A percentile compares a stretch with the other conserved stretches of the same genome.
Evolutionary conservation across 2,797 vertebrate genomes (phyloP).

Genomic region (Dryobates pubescens): DNA sequence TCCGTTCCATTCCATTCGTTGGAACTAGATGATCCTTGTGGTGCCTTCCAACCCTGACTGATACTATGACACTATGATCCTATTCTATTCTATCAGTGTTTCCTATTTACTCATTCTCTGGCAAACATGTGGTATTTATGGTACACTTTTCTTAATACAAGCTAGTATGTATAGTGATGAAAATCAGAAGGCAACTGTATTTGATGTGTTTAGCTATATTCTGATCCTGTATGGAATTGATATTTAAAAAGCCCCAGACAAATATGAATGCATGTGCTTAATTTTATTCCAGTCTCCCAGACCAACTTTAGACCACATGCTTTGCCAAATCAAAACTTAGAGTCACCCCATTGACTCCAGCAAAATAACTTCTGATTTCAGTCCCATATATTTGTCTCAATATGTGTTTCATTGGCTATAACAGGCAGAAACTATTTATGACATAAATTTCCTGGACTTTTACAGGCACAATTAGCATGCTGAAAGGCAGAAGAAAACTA

Average conservation of each 20-base stretch:
- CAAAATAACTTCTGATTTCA: slow-evolving; percentile 49
- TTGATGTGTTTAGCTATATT: slow-evolving; percentile 47
- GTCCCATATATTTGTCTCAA: slow-evolving; percentile 60
- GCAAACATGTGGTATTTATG: slow-evolving; percentile 18
- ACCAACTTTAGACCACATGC: slow-evolving; percentile 54
- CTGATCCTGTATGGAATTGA: slow-evolving; percentile 31
- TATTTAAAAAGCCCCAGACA: slow-evolving; percentile 38
- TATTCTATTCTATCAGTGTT: not conserved
- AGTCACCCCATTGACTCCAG: slow-evolving; percentile 60
- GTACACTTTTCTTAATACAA: not conserved
- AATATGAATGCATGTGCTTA: slow-evolving; percentile 33
- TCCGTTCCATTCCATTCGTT: no score
- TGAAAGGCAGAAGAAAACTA: slow-evolving; percentile 56
- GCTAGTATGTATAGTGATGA: slow-evolving; percentile 33
- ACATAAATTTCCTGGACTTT: slow-evolving; percentile 62
- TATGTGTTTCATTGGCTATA: slow-evolving; percentile 65
- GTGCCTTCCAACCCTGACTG: no score
- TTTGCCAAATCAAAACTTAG: slow-evolving; percentile 64
- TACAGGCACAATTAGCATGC: slow-evolving; percentile 56
- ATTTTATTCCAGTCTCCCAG: slow-evolving; percentile 44
- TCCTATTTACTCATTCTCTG: not conserved
- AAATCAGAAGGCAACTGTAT: slow-evolving; percentile 36
- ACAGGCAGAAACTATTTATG: slow-evolving; percentile 67
- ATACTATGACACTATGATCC: no score
- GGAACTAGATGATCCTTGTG: no score